Evolutionary conservation across 2,113 vertebrate species (phyloP).

Genomic region (Porphyrio hochstetteri): DNA sequence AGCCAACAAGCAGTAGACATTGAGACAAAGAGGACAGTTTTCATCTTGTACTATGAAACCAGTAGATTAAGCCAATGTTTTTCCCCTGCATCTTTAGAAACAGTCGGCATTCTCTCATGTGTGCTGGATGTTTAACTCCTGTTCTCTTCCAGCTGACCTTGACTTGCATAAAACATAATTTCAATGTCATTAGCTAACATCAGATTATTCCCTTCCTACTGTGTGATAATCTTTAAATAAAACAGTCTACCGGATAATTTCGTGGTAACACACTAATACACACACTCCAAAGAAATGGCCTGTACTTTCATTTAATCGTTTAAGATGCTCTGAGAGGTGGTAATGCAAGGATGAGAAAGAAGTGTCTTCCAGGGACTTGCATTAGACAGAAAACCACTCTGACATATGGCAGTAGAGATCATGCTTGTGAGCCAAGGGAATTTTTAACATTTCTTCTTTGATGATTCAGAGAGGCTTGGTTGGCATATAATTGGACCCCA

Average conservation of each 20-base stretch:
- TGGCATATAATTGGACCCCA: constrained; percentile 21
- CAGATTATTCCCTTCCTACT: not conserved
- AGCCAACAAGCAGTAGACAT: not conserved
- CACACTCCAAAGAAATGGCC: not conserved
- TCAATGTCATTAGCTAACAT: not conserved
- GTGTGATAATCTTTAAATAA: constrained; percentile 5
- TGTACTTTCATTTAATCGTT: not conserved
- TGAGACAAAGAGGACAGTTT: not conserved
- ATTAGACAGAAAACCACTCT: not conserved
- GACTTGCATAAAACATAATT: not conserved
- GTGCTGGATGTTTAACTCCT: not conserved
- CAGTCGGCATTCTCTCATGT: not conserved
- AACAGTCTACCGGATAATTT: not conserved
- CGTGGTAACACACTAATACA: not conserved
- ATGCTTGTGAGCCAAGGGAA: not conserved
- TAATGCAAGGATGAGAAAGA: not conserved
- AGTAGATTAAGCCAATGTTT: not conserved
- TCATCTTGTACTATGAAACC: not conserved
- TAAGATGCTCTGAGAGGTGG: not conserved
- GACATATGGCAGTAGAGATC: not conserved
- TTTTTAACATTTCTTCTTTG: constrained; percentile 40
- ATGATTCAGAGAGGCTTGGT: not conserved
- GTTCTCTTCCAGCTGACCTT: not conserved
- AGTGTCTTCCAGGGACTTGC: not conserved
- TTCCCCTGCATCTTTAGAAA: not conserved